Evolutionary conservation across 2,113 vertebrate genomes (phyloP).

Genomic region (Gavia stellata): DNA sequence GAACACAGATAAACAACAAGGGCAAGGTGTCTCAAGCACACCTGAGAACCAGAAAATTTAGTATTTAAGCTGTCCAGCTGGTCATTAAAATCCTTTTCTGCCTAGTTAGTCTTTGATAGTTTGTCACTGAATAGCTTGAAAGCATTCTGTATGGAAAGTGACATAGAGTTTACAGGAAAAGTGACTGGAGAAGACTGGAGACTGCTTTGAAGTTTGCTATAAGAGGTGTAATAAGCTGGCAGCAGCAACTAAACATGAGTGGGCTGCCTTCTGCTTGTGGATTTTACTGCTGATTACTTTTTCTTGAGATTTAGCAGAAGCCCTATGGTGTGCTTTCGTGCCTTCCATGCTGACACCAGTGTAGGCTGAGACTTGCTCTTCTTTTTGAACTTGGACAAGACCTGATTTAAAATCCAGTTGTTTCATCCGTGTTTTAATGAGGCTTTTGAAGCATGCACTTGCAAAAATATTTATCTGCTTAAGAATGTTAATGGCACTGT

Average conservation of each 20-base stretch:
- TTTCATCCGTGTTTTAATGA: not conserved
- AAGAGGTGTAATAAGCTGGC: not conserved
- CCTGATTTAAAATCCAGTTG: not conserved
- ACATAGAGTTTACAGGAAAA: not conserved
- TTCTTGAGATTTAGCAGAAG: not conserved
- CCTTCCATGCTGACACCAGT: not conserved
- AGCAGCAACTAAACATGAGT: not conserved
- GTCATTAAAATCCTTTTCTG: not conserved
- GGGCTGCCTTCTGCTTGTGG: not conserved
- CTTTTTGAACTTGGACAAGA: not conserved
- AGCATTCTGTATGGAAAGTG: not conserved
- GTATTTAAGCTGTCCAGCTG: not conserved
- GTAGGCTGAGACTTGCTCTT: not conserved
- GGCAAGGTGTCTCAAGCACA: not conserved
- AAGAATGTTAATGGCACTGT: not conserved
- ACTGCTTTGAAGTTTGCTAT: not conserved
- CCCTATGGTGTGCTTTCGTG: not conserved
- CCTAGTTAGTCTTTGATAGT: not conserved
- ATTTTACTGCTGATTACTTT: not conserved
- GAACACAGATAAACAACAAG: not conserved
- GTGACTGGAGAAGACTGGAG: not conserved
- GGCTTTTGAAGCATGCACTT: not conserved
- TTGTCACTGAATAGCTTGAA: not conserved
- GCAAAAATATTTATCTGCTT: not conserved
- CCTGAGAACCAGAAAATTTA: not conserved